These are phyloP conservation scores for Bombus polaris DNA, from an alignment of 1,140 invertebrate species.

Conservation along the genomic window DNA sequence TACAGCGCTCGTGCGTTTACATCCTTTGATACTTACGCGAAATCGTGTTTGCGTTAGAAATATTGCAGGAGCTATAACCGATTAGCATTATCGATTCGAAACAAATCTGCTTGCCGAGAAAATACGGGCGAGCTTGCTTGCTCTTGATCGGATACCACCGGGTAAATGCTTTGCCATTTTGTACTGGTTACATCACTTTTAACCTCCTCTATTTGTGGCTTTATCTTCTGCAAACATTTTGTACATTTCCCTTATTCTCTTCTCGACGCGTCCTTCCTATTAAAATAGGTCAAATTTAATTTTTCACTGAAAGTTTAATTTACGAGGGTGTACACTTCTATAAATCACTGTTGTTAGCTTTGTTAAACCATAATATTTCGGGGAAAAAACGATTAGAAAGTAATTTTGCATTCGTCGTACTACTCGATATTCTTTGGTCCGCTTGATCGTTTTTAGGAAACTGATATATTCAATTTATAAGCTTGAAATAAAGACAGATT, in stretches of 20 bases:
- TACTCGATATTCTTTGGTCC: too few relatives aligned
- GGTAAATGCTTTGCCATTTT: background rate
- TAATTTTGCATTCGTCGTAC: background rate
- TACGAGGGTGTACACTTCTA: background rate
- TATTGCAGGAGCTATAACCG: slow-evolving; percentile 5
- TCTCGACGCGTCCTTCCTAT: too few relatives aligned
- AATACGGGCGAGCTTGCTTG: background rate
- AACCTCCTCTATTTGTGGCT: background rate
- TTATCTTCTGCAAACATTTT: background rate
- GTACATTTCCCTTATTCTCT: background rate
- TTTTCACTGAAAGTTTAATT: background rate
- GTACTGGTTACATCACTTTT: background rate
- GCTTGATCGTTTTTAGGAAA: too few relatives aligned
- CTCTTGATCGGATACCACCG: background rate
- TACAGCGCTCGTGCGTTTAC: background rate
- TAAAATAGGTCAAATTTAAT: background rate
- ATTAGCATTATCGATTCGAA: slow-evolving; percentile 35
- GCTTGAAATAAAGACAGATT: too few relatives aligned
- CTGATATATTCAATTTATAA: too few relatives aligned
- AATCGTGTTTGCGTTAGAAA: slow-evolving; percentile 18
- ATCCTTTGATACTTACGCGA: background rate
- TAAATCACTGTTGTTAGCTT: background rate
- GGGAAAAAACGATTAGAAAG: background rate
- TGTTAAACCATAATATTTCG: background rate
- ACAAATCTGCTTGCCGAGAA: slow-evolving; percentile 28